phyloP scores from a whole-genome alignment of 2,113 vertebrate species.

The Menidia beryllina region DNA sequence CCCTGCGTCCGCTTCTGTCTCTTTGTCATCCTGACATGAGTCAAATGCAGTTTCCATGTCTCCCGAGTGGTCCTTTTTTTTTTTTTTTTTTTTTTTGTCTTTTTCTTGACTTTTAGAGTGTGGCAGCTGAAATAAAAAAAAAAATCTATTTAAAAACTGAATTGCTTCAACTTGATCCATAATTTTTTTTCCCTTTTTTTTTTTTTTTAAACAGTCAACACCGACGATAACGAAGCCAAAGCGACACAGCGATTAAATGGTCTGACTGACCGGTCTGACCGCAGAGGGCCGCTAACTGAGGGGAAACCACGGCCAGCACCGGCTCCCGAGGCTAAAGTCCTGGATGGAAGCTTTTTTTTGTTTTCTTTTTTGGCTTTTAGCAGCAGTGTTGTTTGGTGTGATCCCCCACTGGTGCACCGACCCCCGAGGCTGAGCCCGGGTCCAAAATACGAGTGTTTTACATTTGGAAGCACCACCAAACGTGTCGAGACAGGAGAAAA shows the following conservation, averaged over 20 bases:
- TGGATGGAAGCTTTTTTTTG: neutral
- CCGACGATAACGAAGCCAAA: conserved; percentile 17
- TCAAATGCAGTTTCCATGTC: neutral
- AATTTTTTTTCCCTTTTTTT: too few species aligned
- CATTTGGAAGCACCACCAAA: too few species aligned
- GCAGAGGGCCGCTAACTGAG: neutral
- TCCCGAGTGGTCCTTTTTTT: neutral
- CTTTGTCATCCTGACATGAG: neutral
- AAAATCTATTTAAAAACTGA: conserved; percentile 4
- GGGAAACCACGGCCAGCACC: neutral
- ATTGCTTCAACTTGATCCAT: neutral
- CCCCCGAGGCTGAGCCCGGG: too few species aligned
- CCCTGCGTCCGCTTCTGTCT: neutral
- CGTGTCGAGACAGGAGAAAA: too few species aligned
- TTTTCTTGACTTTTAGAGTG: conserved; percentile 18
- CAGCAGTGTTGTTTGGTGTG: too few species aligned
- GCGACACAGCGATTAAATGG: too few species aligned
- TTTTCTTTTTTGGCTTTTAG: too few species aligned
- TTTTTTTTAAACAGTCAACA: neutral
- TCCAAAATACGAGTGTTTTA: too few species aligned
- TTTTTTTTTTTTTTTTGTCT: conserved; percentile 39
- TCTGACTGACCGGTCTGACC: neutral
- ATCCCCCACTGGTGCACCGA: too few species aligned
- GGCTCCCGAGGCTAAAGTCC: neutral
- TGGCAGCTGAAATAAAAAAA: conserved; percentile 5